Base-by-base conservation (phyloP, 1,140 invertebrate genomes). In the Drosophila littoralis region DNA sequence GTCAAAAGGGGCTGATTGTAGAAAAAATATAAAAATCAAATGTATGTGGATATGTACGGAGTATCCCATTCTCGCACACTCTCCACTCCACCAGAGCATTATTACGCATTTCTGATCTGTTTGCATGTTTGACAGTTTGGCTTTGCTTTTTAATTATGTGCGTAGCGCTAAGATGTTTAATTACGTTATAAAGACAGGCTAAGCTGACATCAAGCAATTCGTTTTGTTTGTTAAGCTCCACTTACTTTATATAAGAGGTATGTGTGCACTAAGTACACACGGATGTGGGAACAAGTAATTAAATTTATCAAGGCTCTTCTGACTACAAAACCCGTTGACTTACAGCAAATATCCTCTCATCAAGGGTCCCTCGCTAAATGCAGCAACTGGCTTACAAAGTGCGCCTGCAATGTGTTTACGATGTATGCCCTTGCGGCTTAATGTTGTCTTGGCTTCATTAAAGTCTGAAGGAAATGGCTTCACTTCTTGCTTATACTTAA, bases 101-200 rank as follows among this genome's bases (percentile, higher is more conserved):
- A 0, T 4, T 28, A 28, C 4, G 22, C 2, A 48, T 17, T 36
- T 54, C 17, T 36, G 33, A 54, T 15, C 5, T 51, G 48, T 13
- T 6, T 4, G 55, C 0, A 38, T 43, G n/a, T 45, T n/a, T 28
- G 9, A 10, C 13, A 33, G 40, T 33, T 51, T 22, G 13, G 36
- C 50, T 10, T 6, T 35, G 38, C 36, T 77, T 48, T 43, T 64
- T 65, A 65, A 57, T 60, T 48, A 45, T 42, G 40, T 32, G 17
- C 32, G 52, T 42, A 43, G 35, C 42, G 13, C 45, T 38, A 51
- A 36, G 59, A 33, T 17, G 43, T 72, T 66, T 42, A 82, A 78
- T 81, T 66, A 40, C 55, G 50, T 75, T 75, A 64, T 79, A 42
- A 43, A 52, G 28, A 38, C 38, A 13, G 13, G 32, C 12, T 43